Percentiles rank a stretch among this genome's conserved stretches.
phyloP scores from a whole-genome alignment of 2,888 invertebrate genomes.

The Nemoura dubitans region DNA sequence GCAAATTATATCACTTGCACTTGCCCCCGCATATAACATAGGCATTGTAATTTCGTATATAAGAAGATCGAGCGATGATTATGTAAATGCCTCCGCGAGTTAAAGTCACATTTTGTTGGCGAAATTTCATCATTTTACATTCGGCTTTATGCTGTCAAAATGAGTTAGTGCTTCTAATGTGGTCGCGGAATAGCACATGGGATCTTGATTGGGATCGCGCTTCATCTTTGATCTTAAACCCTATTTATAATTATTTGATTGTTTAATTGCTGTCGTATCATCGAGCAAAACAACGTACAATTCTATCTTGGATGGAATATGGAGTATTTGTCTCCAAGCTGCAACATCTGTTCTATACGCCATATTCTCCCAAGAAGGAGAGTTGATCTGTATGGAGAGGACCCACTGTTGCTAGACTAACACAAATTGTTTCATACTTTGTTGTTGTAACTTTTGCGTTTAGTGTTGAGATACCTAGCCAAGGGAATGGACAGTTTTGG shows the following conservation, averaged over 20 bases:
- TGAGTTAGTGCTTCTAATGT: background rate
- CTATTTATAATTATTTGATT: background rate
- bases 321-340: too few species aligned
- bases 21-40: background rate
- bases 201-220: background rate
- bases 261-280: background rate
- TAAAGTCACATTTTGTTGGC: background rate
- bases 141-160: background rate
- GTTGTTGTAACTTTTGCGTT: too few species aligned
- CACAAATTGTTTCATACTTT: too few species aligned
- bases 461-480: too few species aligned
- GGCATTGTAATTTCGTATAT: background rate
- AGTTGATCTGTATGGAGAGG: too few species aligned
- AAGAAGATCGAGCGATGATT: background rate
- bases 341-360: too few species aligned
- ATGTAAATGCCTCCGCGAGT: background rate
- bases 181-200: background rate
- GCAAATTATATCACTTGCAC: background rate
- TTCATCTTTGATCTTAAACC: background rate
- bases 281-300: background rate
- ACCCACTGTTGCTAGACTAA: too few species aligned
- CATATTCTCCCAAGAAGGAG: too few species aligned
- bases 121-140: background rate
- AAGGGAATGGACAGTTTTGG: too few species aligned
- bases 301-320: too few species aligned